Conservation (phyloP, 2,113 vertebrate genomes). For the Haliaeetus leucogaster region DNA sequence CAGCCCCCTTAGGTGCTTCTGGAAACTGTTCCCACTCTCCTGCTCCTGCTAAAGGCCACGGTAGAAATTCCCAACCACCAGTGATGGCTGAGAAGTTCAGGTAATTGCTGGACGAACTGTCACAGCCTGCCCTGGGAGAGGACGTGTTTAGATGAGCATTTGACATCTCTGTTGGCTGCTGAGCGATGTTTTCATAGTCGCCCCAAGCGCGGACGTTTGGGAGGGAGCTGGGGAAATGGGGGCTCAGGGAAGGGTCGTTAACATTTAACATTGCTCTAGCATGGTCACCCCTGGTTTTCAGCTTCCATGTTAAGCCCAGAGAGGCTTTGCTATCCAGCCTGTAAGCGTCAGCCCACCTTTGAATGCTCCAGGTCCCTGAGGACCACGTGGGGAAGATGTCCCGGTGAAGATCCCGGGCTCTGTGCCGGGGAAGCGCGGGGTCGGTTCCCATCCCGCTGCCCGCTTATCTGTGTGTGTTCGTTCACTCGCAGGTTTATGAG, state of each 20-base stretch:
- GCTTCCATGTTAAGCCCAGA: not conserved
- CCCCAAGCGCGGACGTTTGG: too few relatives aligned
- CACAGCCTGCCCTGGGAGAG: not conserved
- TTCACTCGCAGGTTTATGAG: constrained; percentile 84
- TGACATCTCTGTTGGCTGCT: not conserved
- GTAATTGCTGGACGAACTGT: too few relatives aligned
- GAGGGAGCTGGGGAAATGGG: not conserved
- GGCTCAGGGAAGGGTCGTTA: accelerated
- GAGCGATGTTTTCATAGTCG: not conserved
- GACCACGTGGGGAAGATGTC: not conserved
- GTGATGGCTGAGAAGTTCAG: not conserved
- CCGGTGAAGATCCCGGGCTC: accelerated
- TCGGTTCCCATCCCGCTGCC: accelerated
- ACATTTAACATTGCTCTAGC: not conserved
- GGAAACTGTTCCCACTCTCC: not conserved
- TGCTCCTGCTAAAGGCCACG: not conserved
- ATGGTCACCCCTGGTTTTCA: not conserved
- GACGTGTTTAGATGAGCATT: not conserved
- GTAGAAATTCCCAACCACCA: not conserved
- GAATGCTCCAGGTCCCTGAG: not conserved
- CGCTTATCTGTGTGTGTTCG: not conserved
- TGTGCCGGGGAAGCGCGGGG: accelerated
- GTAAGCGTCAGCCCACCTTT: not conserved
- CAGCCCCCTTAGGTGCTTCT: not conserved
- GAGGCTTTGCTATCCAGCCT: not conserved